Conservation (phyloP, 2,797 vertebrate species). For the Poliocrania exsul region DNA sequence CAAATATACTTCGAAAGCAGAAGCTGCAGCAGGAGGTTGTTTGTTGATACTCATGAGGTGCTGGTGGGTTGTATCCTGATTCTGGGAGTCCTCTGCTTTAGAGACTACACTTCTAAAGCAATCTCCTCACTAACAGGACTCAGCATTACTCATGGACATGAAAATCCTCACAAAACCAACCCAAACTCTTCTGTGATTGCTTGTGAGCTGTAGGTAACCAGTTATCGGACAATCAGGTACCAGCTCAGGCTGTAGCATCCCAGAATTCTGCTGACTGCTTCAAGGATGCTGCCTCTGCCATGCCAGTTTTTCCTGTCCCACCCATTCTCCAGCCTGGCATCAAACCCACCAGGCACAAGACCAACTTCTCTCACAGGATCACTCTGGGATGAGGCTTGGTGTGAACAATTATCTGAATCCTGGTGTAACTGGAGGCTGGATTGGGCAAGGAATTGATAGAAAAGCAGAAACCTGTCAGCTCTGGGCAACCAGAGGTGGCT, state of each 20-base stretch:
- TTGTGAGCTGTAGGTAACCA: rapidly evolving
- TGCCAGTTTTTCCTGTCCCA: not conserved
- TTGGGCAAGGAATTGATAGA: not conserved
- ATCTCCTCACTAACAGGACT: not conserved
- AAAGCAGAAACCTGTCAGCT: not conserved
- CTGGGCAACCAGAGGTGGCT: not conserved
- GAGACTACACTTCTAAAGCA: not conserved
- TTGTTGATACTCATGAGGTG: not conserved
- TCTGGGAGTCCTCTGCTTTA: not conserved
- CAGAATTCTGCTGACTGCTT: not conserved
- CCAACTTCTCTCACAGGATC: not conserved
- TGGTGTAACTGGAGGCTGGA: rapidly evolving
- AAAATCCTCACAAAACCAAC: not conserved
- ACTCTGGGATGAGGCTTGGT: rapidly evolving
- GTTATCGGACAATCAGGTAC: not conserved
- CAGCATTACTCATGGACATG: not conserved
- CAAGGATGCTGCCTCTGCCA: not conserved
- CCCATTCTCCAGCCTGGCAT: not conserved
- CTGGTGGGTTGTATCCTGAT: not conserved
- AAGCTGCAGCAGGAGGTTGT: not conserved
- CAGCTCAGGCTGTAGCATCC: not conserved
- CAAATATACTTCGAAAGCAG: not conserved
- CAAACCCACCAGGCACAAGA: not conserved
- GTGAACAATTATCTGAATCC: rapidly evolving
- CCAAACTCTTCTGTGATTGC: not conserved